A percentile compares a stretch with the other conserved stretches of the same genome.
phyloP scores from a whole-genome alignment of 2,797 vertebrate genomes.

The Hippoglossus hippoglossus region DNA sequence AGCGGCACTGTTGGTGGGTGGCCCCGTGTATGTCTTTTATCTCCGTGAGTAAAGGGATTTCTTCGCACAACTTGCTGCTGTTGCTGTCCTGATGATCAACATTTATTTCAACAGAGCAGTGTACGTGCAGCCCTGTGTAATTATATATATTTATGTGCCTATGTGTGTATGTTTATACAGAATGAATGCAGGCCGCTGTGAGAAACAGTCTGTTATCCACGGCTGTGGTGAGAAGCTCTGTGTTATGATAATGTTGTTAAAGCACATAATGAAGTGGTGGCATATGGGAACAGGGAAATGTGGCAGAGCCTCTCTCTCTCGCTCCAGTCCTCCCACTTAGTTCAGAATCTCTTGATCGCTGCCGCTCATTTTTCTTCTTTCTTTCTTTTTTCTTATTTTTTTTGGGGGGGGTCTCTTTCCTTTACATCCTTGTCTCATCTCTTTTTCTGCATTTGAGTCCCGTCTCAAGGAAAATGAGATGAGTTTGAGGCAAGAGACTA shows the following conservation, averaged over 20 bases:
- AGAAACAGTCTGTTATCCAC: conserved; percentile 15
- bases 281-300: conserved; percentile 10
- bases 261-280: conserved; percentile 34
- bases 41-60: conserved; percentile 31
- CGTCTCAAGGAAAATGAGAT: conserved; percentile 48
- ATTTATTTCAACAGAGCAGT: conserved; percentile 30
- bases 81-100: conserved; percentile 30
- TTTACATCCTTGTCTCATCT: conserved; percentile 3
- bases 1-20: conserved; percentile 20
- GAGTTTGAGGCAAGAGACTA: conserved; percentile 62
- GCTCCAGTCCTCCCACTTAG: conserved; percentile 24
- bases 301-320: conserved; percentile 18
- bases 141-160: not conserved
- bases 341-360: conserved; percentile 13
- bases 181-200: not conserved
- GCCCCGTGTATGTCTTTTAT: conserved; percentile 34
- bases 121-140: not conserved
- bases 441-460: conserved; percentile 44
- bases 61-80: conserved; percentile 3
- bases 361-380: conserved; percentile 3
- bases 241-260: conserved; percentile 49
- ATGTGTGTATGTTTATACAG: not conserved
- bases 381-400: conserved; percentile 4
- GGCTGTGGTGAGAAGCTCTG: conserved; percentile 18
- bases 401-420: not conserved